Evolutionary conservation across 2,888 invertebrate genomes (phyloP), one percentile per base, ranked within the genome.

Genomic region (Gastracanthus pulcherrimus): DNA sequence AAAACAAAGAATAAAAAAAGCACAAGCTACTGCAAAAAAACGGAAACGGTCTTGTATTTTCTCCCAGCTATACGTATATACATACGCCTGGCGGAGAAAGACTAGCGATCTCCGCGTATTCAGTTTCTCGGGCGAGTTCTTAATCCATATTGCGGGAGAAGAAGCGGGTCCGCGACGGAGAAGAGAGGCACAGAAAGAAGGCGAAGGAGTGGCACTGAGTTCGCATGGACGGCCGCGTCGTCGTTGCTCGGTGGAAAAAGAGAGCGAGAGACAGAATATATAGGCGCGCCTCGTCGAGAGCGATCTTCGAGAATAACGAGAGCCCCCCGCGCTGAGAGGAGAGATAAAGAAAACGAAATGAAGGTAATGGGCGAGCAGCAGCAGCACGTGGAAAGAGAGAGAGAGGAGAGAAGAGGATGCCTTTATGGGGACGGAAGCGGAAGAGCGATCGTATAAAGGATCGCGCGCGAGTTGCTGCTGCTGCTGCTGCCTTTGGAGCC

Each of bases 301-400:
- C 75, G 80, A 75, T 75, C 80, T 76, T 71, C 26, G 66, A 64
- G 76, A 71, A 58, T 76, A 76, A 81, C 71, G 80, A 66, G 80
- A 55, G 66, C 55, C 34, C n/a, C n/a, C n/a, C n/a, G n/a, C 13
- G 58, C n/a, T n/a, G 41, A n/a, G 23, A 66, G 75, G 31, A 16
- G n/a, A 45, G 16, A 51, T 13, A 26, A 19, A 31, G 34, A 31
- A 41, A 34, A 23, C 23, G 76, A 45, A 69, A 48, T 29, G 77
- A 41, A 51, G 45, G 71, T 71, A 64, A 78, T 78, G 38, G 70
- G 23, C 41, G 75, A 23, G 55, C 5, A 31, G 6, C 34, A 23
- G 48, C 26, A 5, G 3, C 62, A 34, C 62, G 31, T 45, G 45
- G 45, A n/a, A n/a, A n/a, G n/a, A n/a, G n/a, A n/a, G n/a, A n/a